Conservation (phyloP, 2,888 invertebrate genomes). For the Agriopis marginaria region DNA sequence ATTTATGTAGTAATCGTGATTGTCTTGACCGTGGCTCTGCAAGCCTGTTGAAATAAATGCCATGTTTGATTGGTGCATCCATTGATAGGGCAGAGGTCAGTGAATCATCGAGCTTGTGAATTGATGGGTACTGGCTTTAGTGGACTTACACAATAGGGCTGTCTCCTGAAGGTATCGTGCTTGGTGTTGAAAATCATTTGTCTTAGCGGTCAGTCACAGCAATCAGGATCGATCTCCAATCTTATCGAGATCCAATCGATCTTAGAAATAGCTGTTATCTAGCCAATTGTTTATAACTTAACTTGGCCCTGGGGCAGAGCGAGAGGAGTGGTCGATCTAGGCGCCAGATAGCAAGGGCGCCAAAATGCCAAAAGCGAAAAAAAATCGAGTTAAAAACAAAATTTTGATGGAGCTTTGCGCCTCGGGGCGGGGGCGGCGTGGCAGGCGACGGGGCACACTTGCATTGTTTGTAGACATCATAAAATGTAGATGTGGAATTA, state of each 20-base stretch:
- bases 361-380: no score
- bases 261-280: background rate
- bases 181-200: conserved; percentile 8
- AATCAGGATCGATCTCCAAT: background rate
- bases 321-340: no score
- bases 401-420: no score
- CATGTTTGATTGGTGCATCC: conserved; percentile 35
- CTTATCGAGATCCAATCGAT: no score
- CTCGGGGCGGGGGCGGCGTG: no score
- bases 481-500: no score
- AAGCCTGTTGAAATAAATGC: conserved; percentile 17
- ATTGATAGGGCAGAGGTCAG: conserved; percentile 45
- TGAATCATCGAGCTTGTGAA: conserved; percentile 39
- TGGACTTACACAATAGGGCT: conserved; percentile 34
- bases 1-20: conserved; percentile 32
- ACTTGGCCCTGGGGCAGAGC: no score
- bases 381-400: no score
- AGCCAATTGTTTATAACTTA: background rate
- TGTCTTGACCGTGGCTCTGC: conserved; percentile 32
- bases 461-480: no score
- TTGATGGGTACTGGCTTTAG: conserved; percentile 36
- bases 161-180: conserved; percentile 3
- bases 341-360: no score
- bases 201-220: background rate
- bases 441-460: no score